Evolutionary conservation across 92 coral and sea anemone species (phyloP).

Genomic region (Heliopora coerulea): DNA sequence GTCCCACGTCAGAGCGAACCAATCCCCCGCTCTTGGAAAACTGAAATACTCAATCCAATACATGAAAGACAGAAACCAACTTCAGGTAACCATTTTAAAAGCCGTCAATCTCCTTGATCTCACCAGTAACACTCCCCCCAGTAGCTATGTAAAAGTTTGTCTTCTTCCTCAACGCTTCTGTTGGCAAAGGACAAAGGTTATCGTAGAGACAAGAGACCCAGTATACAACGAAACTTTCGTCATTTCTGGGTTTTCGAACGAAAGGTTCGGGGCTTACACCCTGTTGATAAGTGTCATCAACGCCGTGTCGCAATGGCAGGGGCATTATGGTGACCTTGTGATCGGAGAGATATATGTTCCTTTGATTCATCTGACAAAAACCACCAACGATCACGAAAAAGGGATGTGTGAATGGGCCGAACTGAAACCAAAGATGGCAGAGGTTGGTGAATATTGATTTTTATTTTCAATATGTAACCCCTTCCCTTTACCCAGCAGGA

Average conservation of each 20-base stretch:
- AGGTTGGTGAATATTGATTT: slow-evolving; percentile 1
- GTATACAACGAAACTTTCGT: slow-evolving; percentile 89
- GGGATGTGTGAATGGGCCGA: slow-evolving; percentile 29
- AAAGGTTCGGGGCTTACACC: slow-evolving; percentile 77
- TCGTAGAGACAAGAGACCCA: slow-evolving; percentile 71
- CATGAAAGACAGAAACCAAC: slow-evolving; percentile 72
- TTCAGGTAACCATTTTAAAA: slow-evolving; percentile 85
- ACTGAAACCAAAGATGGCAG: slow-evolving; percentile 12
- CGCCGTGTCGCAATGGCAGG: slow-evolving; percentile 69
- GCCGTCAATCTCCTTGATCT: slow-evolving; percentile 63
- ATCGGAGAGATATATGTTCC: slow-evolving; percentile 94
- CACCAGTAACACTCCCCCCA: slow-evolving; percentile 70
- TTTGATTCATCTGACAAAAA: slow-evolving; percentile 62
- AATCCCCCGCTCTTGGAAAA: slow-evolving; percentile 54
- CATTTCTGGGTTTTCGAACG: slow-evolving; percentile 91
- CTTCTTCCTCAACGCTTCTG: slow-evolving; percentile 91
- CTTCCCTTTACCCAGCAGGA: too few relatives aligned
- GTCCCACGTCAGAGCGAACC: too few relatives aligned
- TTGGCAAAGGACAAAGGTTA: slow-evolving; percentile 87
- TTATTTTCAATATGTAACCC: too few relatives aligned
- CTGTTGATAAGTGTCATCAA: slow-evolving; percentile 86
- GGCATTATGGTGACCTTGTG: slow-evolving; percentile 88
- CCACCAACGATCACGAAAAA: slow-evolving; percentile 10
- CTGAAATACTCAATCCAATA: slow-evolving; percentile 85
- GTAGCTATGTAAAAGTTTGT: slow-evolving; percentile 75